Percentiles rank a stretch among this genome's conserved stretches.
Evolutionary conservation across 2,113 vertebrate genomes (phyloP).

Genomic region (Ictalurus furcatus): DNA sequence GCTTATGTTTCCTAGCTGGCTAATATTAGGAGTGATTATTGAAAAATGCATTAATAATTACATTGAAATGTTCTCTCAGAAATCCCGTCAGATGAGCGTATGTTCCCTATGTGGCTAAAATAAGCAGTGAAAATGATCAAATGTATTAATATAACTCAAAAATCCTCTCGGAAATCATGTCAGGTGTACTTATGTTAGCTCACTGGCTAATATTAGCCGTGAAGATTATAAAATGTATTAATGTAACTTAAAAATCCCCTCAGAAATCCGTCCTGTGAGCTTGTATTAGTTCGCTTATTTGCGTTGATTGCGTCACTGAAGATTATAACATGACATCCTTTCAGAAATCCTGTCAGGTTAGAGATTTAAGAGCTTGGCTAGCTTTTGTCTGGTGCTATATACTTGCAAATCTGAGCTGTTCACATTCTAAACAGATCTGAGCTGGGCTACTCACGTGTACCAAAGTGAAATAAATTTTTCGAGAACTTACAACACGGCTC

Average conservation of each 20-base stretch:
- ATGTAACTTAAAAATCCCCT: background rate
- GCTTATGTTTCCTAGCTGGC: no score
- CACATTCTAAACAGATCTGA: background rate
- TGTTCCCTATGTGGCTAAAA: background rate
- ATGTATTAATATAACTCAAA: background rate
- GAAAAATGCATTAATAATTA: background rate
- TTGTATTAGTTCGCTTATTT: background rate
- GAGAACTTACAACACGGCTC: background rate
- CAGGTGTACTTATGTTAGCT: background rate
- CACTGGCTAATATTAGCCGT: background rate
- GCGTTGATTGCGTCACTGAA: background rate
- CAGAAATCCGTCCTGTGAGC: background rate
- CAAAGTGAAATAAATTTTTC: background rate
- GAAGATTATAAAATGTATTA: background rate
- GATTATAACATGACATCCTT: background rate
- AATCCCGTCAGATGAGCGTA: background rate
- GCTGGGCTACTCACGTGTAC: background rate
- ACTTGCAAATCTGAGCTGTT: background rate
- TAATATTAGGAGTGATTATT: background rate
- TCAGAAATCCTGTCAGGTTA: background rate
- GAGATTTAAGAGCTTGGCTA: background rate
- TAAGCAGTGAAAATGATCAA: background rate
- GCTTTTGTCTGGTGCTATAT: background rate
- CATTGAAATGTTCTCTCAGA: background rate
- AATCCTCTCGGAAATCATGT: background rate